Evolutionary conservation across 2,888 invertebrate genomes (phyloP).

Genomic region (Pollenia angustigena): DNA sequence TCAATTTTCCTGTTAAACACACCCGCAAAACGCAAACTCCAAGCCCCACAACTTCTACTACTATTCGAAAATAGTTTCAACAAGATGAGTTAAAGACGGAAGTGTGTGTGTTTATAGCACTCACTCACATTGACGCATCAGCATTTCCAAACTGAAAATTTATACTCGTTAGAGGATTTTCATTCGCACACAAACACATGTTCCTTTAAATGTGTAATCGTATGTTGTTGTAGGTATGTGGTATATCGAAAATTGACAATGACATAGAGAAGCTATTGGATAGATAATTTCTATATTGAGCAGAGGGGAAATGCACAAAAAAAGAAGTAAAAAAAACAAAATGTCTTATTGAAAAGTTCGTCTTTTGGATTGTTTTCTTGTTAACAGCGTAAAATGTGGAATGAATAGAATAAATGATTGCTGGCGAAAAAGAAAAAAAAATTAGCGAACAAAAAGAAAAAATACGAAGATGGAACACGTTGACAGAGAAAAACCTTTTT

Average conservation of each 20-base stretch:
- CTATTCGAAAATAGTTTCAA: slow-evolving; percentile 30
- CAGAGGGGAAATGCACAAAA: background rate
- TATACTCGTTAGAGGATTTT: slow-evolving; percentile 30
- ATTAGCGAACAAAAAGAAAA: background rate
- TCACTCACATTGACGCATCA: slow-evolving; percentile 21
- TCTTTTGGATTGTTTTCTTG: slow-evolving; percentile 36
- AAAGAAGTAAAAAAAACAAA: background rate
- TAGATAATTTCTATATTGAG: slow-evolving; percentile 39
- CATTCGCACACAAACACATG: background rate
- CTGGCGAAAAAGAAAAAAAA: slow-evolving; percentile 10
- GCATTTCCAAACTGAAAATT: slow-evolving; percentile 39
- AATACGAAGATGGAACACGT: too few species aligned
- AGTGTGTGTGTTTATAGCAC: slow-evolving; percentile 21
- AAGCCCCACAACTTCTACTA: background rate
- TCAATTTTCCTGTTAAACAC: slow-evolving; percentile 73
- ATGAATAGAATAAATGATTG: slow-evolving; percentile 43
- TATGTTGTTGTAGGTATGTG: slow-evolving; percentile 13
- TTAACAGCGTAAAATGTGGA: slow-evolving; percentile 42
- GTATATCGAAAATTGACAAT: slow-evolving; percentile 55
- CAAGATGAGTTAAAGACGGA: slow-evolving; percentile 32
- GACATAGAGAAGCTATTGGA: slow-evolving; percentile 45
- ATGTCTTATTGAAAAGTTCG: slow-evolving; percentile 67
- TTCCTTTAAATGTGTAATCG: background rate
- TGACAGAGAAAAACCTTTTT: too few species aligned
- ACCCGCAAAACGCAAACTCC: slow-evolving; percentile 51